Conservation (phyloP, 2,888 invertebrate species). For the Spatulosminthurus flaviceps region DNA sequence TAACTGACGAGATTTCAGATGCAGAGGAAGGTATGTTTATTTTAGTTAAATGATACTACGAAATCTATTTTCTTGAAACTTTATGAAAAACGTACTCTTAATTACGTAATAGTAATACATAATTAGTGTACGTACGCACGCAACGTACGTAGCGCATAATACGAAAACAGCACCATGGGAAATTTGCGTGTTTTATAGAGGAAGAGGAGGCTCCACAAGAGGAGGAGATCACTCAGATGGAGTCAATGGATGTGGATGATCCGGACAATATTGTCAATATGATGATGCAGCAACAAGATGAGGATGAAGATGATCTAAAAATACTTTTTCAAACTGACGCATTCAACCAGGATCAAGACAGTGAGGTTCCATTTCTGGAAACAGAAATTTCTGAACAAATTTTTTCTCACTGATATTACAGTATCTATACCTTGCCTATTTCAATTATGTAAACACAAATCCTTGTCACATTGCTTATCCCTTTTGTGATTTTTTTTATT, state of each 20-base stretch:
- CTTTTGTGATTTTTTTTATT: slow-evolving; percentile 18
- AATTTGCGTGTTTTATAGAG: too few relatives aligned
- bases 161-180: too few relatives aligned
- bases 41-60: neutral
- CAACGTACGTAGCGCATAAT: too few relatives aligned
- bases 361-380: neutral
- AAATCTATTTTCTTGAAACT: slow-evolving; percentile 16
- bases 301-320: slow-evolving; percentile 57
- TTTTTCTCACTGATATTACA: too few relatives aligned
- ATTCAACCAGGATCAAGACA: slow-evolving; percentile 22
- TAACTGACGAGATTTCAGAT: slow-evolving; percentile 31
- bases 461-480: neutral
- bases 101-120: too few relatives aligned
- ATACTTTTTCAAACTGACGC: slow-evolving; percentile 53
- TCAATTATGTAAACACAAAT: too few relatives aligned
- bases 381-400: too few relatives aligned
- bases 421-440: too few relatives aligned
- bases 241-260: slow-evolving; percentile 34
- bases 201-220: slow-evolving; percentile 34
- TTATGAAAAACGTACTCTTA: too few relatives aligned
- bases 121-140: too few relatives aligned
- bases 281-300: slow-evolving; percentile 48
- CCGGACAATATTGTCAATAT: slow-evolving; percentile 46
- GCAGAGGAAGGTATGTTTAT: slow-evolving; percentile 33
- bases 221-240: slow-evolving; percentile 25